Evolutionary conservation across 2,797 vertebrate species (phyloP).

Genomic region (Sebastes nivosus): DNA sequence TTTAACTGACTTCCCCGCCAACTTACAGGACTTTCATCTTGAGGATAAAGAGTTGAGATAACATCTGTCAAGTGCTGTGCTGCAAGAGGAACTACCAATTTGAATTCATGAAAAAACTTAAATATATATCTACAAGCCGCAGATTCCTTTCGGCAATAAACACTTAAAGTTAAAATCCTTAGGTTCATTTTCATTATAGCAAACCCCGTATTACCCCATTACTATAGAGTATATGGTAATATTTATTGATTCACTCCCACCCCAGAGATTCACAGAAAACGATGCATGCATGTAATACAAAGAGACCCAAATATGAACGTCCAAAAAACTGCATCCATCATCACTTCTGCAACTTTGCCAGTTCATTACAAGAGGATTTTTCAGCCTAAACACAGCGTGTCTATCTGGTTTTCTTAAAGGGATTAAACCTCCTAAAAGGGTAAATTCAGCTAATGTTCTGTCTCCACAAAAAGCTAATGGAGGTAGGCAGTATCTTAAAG

Average conservation of each 20-base stretch:
- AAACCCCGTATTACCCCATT: background rate
- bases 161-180: too few relatives aligned
- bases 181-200: background rate
- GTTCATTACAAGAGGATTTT: too few relatives aligned
- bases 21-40: background rate
- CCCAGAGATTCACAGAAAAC: background rate
- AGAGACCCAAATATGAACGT: background rate
- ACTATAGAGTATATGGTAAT: too few relatives aligned
- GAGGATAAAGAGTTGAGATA: background rate
- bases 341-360: background rate
- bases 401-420: background rate
- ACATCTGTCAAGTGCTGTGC: slow-evolving; percentile 5
- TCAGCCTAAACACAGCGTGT: background rate
- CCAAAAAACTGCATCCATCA: background rate
- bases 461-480: background rate
- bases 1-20: background rate
- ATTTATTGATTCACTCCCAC: too few relatives aligned
- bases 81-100: background rate
- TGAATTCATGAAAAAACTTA: background rate
- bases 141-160: too few relatives aligned
- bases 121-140: background rate
- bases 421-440: too few relatives aligned
- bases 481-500: too few relatives aligned
- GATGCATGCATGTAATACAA: background rate
- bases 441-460: too few relatives aligned